Base-by-base conservation (phyloP, 2,797 vertebrate species). In the Thripadectes ignobilis region DNA sequence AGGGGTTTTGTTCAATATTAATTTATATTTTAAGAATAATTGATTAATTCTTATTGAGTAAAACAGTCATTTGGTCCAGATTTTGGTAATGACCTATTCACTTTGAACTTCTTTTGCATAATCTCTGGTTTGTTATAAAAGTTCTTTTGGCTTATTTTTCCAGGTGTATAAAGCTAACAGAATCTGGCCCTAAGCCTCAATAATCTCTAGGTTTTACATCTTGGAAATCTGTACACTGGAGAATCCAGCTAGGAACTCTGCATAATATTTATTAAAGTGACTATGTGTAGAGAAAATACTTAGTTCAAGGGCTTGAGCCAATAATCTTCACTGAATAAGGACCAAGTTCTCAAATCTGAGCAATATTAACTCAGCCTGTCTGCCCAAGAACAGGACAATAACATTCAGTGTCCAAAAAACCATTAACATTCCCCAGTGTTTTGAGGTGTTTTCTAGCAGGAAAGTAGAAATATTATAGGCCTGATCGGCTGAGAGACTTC, bases 391-490 rank as follows among this genome's bases (percentile, higher is more conserved):
- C 15, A 80, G 93, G 96, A 97, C 91, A 96, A 86, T 95, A 58
- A 88, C 38, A 74, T 26, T 91, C 93, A 96, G 7, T 94, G 91
- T 97, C 92, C 79, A 39, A 85, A 96, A 73, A 85, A 38, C 15
- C 59, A 72, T 88, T 91, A 79, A 78, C 36, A 41, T 88, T 97
- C 67, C 62, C 15, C 16, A n/a, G n/a, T 38, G 52, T 68, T 77
- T 80, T 55, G 68, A 72, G 88, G 76, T 67, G 75, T 92, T 93
- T 89, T 69, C 77, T 51, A 74, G 84, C 59, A 91, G 92, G 85
- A 96, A 94, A 74, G 55, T 90, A 61, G 87, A 94, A 95, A 96
- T 92, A 78, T 51, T 96, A 88, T 7, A 92, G 87, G 15, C 10
- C 14, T 79, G 69, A 95, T 95, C 92, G 93, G 22, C 5, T 85